Base-by-base conservation (phyloP, 2,113 vertebrate genomes). In the Clarias magur region DNA sequence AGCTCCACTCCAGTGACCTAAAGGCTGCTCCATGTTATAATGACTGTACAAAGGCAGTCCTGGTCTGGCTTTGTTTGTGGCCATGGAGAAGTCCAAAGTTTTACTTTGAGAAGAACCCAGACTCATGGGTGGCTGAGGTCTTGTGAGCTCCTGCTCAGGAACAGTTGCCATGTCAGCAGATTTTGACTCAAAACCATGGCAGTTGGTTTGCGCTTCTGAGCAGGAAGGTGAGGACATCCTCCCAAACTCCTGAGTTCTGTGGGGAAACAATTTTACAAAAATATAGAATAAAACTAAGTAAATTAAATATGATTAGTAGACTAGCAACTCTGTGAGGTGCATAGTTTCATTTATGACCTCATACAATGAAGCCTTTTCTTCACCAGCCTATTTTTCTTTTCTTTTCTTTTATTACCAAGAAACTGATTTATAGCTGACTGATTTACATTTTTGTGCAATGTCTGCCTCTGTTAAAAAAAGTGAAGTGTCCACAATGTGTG, bases 1-100 rank as follows among this genome's bases (percentile, higher is more conserved):
- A 5, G 96, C 93, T 23, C 95, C 90, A 84, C 95, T 92, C 97
- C 96, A 97, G 93, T 96, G 96, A 15, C 93, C 92, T 1, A 96
- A 93, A 27, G 94, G 89, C 87, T 96, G 96, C 90, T 97, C 96
- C 0, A 92, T 83, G 72, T 93, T 80, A 0, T 96, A 96, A 0
- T 96, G 95, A 86, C 90, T 87, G 92, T 97, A 96, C 89, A 96
- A 48, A 38, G 86, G 82, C 80, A 96, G 92, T 3, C 93, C 94
- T 0, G 95, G 91, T 82, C 96, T 97, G 42, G 89, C 79, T 0
- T 95, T 94, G 92, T 96, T 96, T 80, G 96, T 93, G 72, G 94
- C 93, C 53, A 95, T 95, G 0, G 93, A 63, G 90, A 96, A 95
- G 91, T 98, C 97, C 93, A 96, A 96, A 80, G 86, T 93, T 54